A percentile compares a stretch with the other conserved stretches of the same genome.
Conservation (phyloP, 2,113 vertebrate genomes). For the Cairina moschata region DNA sequence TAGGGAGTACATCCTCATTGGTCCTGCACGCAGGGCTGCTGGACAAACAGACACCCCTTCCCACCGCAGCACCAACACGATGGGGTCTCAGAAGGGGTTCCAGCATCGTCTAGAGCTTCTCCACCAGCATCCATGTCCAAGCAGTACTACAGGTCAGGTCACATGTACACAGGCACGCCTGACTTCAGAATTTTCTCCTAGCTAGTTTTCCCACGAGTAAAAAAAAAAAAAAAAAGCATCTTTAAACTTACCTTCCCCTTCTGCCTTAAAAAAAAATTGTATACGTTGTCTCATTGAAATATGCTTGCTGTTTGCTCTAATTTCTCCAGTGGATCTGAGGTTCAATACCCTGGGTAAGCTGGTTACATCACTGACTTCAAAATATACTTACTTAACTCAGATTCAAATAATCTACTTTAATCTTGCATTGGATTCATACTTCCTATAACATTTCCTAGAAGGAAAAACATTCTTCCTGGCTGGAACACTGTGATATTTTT, state of each 20-base stretch:
- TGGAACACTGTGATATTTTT: neutral
- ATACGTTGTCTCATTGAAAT: neutral
- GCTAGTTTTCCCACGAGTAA: neutral
- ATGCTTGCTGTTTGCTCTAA: neutral
- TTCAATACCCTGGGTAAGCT: neutral
- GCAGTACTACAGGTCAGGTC: fast-evolving
- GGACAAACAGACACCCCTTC: neutral
- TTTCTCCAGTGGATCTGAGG: neutral
- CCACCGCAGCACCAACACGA: neutral
- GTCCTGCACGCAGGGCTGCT: neutral
- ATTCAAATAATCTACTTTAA: conserved; percentile 3
- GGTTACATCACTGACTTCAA: neutral
- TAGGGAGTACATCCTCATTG: fast-evolving
- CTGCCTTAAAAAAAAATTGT: neutral
- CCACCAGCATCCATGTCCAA: neutral
- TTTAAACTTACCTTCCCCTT: neutral
- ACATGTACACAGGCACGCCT: fast-evolving
- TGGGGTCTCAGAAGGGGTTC: neutral
- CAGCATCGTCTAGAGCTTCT: neutral
- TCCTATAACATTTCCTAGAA: neutral
- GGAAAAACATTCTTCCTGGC: neutral
- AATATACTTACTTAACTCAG: neutral
- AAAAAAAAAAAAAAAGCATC: no score
- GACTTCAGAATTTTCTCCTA: neutral
- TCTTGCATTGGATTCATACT: neutral